These are phyloP conservation scores for Pseudobourletiella spinata DNA, from an alignment of 1,140 invertebrate species.

Conservation along the genomic window DNA sequence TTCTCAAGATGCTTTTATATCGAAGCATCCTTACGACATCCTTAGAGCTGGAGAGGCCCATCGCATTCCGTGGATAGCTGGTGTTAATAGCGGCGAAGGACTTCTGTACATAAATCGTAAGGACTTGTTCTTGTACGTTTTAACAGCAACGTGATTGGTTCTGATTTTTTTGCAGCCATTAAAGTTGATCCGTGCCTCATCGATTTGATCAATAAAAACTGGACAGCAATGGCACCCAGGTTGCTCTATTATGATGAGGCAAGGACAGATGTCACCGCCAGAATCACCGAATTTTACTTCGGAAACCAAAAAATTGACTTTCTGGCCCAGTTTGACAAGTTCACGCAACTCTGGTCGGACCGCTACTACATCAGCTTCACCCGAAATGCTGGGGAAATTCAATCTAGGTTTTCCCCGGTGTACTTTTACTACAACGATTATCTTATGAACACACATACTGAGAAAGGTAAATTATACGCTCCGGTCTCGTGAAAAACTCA, in stretches of 20 bases:
- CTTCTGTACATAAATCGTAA: background rate
- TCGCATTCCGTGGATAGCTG: background rate
- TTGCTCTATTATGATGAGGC: background rate
- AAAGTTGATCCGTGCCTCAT: background rate
- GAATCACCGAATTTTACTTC: background rate
- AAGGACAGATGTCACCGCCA: background rate
- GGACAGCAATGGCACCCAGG: background rate
- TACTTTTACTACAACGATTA: background rate
- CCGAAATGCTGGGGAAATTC: background rate
- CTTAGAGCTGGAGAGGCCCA: background rate
- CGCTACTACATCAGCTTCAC: background rate
- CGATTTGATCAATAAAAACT: background rate
- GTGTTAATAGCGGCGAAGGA: background rate
- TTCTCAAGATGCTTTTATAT: background rate
- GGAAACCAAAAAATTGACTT: background rate
- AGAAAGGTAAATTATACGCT: background rate
- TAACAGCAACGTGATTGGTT: too few relatives aligned
- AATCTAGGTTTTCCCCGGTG: background rate
- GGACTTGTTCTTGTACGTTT: too few relatives aligned
- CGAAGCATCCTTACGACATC: background rate
- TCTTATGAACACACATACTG: too few relatives aligned
- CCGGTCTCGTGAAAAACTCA: too few relatives aligned
- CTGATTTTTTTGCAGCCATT: too few relatives aligned
- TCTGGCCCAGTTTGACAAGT: background rate
- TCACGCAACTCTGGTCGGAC: background rate